phyloP scores from a whole-genome alignment of 1,140 invertebrate genomes.

The Maconellicoccus hirsutus region DNA sequence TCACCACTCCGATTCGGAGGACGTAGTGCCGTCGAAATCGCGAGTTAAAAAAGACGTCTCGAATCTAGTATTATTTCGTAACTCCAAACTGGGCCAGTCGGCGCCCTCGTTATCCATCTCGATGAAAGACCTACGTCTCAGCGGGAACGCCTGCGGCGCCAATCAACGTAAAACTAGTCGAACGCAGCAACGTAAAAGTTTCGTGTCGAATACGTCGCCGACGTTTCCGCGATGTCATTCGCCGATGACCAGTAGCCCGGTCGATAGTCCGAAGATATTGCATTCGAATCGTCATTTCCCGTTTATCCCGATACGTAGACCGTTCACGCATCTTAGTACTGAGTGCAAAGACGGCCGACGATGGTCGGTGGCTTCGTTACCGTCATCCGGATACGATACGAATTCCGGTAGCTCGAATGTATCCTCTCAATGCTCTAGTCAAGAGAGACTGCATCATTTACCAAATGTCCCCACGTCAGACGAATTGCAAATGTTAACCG shows the following conservation, averaged over 20 bases:
- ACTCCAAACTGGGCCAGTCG: conserved; percentile 79
- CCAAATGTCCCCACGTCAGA: conserved; percentile 55
- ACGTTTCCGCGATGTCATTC: conserved; percentile 70
- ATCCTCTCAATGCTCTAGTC: conserved; percentile 93
- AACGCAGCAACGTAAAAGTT: conserved; percentile 51
- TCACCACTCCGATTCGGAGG: background rate
- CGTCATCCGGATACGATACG: conserved; percentile 93
- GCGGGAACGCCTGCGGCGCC: conserved; percentile 32
- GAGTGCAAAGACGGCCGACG: conserved; percentile 64
- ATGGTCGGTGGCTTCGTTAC: conserved; percentile 93
- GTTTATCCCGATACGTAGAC: conserved; percentile 50
- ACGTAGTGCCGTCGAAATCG: background rate
- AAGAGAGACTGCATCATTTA: conserved; percentile 83
- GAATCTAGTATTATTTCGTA: conserved; percentile 65
- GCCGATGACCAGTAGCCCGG: conserved; percentile 61
- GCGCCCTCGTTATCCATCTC: conserved; percentile 70
- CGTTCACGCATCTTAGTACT: conserved; percentile 31
- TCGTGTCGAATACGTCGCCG: conserved; percentile 53
- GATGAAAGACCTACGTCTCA: conserved; percentile 20
- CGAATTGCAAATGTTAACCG: conserved; percentile 53
- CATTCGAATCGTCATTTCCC: conserved; percentile 63
- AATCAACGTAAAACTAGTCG: conserved; percentile 39
- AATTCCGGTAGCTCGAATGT: conserved; percentile 93
- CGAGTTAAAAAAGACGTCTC: background rate
- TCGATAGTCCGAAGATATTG: conserved; percentile 75